These are phyloP conservation scores for Stegodyphus mimosarum DNA, from an alignment of 1,140 invertebrate genomes.

Conservation along the genomic window DNA sequence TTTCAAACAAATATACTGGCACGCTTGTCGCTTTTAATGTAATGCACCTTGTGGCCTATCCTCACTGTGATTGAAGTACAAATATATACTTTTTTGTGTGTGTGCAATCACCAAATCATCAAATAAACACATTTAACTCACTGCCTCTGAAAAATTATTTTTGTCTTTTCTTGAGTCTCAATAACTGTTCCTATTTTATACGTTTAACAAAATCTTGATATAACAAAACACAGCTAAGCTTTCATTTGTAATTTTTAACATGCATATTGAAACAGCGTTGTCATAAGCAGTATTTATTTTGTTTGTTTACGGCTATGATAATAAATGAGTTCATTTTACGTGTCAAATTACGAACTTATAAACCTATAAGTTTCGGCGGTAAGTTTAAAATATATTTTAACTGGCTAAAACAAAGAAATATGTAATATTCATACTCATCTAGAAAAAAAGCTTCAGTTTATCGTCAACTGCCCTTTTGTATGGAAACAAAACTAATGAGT, in stretches of 20 bases:
- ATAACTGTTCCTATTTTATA: no score
- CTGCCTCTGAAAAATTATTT: no score
- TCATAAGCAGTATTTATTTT: no score
- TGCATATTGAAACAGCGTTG: no score
- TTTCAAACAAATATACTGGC: conserved; percentile 61
- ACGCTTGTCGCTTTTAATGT: conserved; percentile 33
- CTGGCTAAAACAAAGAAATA: neutral
- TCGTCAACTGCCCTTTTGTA: neutral
- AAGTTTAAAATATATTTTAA: neutral
- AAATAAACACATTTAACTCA: no score
- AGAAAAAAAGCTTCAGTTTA: neutral
- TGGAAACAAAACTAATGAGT: no score
- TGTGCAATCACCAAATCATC: neutral
- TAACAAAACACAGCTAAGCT: no score
- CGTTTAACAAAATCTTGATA: no score
- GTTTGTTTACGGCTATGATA: no score
- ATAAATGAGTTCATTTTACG: no score
- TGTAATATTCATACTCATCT: neutral
- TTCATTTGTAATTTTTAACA: no score
- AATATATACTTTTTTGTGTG: conserved; percentile 1
- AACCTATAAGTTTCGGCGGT: neutral
- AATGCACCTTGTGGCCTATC: neutral
- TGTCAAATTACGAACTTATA: neutral
- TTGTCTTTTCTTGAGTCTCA: no score
- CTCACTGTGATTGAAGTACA: conserved; percentile 33